Evolutionary conservation across 2,797 vertebrate genomes (phyloP).

Genomic region (Centropyge bicolor): DNA sequence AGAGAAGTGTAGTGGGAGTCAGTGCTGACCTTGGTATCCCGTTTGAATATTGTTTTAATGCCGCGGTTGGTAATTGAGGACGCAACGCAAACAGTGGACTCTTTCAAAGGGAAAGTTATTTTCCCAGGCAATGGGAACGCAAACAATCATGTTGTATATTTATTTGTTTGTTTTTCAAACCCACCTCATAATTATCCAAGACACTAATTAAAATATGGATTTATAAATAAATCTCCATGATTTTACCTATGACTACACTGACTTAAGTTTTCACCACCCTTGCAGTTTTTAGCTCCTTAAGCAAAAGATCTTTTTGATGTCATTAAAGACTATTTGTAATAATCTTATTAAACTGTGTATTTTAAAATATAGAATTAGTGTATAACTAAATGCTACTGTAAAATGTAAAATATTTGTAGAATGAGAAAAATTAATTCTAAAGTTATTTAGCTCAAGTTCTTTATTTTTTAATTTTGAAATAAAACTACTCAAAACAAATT

Average conservation of each 20-base stretch:
- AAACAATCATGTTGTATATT: conserved; percentile 77
- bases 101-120: conserved; percentile 80
- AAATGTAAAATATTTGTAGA: background rate
- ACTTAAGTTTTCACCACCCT: conserved; percentile 58
- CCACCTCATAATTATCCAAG: conserved; percentile 74
- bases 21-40: conserved; percentile 81
- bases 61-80: conserved; percentile 79
- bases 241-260: conserved; percentile 72
- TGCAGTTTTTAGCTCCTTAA: background rate
- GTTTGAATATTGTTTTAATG: conserved; percentile 84
- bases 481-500: background rate
- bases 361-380: background rate
- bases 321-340: conserved; percentile 9
- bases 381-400: background rate
- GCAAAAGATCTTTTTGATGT: conserved; percentile 17
- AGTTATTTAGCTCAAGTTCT: background rate
- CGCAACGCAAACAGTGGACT: conserved; percentile 78
- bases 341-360: background rate
- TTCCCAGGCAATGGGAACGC: conserved; percentile 75
- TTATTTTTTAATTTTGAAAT: background rate
- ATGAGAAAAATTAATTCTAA: background rate
- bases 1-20: conserved; percentile 77
- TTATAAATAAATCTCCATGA: conserved; percentile 78
- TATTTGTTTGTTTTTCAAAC: conserved; percentile 75
- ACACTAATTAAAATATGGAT: conserved; percentile 78